These are phyloP conservation scores for Actinia equina DNA, from an alignment of 64 coral and sea anemone genomes.

Conservation along the genomic window DNA sequence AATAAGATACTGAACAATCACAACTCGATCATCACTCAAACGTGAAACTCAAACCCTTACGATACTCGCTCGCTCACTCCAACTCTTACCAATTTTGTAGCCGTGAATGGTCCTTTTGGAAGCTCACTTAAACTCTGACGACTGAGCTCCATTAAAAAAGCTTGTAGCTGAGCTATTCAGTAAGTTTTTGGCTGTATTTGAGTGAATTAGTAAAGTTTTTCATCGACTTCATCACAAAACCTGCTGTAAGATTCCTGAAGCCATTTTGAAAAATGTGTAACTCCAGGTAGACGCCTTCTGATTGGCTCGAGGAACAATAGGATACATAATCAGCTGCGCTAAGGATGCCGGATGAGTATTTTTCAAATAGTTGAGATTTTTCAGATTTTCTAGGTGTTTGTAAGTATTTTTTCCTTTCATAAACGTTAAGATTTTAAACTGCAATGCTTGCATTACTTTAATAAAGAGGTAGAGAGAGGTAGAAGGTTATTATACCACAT, in stretches of 20 bases:
- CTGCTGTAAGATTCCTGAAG: not conserved
- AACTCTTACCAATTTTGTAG: conserved; percentile 81
- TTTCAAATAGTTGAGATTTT: not conserved
- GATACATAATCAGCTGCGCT: not conserved
- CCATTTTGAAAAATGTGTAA: conserved; percentile 50
- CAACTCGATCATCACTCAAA: not conserved
- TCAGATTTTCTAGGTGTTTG: not conserved
- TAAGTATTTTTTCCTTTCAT: not conserved
- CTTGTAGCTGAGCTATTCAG: not conserved
- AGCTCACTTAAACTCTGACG: conserved; percentile 37
- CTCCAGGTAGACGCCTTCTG: not conserved
- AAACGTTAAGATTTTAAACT: no score
- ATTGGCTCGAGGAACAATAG: conserved; percentile 42
- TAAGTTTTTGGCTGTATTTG: not conserved
- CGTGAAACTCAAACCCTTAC: no score
- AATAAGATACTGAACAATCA: not conserved
- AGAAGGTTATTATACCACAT: no score
- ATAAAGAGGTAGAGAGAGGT: no score
- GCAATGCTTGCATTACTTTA: no score
- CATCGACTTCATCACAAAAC: not conserved
- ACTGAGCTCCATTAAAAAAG: not conserved
- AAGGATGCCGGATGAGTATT: not conserved
- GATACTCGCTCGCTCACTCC: not conserved
- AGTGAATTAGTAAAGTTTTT: not conserved
- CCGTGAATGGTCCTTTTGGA: conserved; percentile 71